Evolutionary conservation across 2,797 vertebrate species (phyloP), one percentile per base, ranked within the genome.

Genomic region (Girardinus metallicus): DNA sequence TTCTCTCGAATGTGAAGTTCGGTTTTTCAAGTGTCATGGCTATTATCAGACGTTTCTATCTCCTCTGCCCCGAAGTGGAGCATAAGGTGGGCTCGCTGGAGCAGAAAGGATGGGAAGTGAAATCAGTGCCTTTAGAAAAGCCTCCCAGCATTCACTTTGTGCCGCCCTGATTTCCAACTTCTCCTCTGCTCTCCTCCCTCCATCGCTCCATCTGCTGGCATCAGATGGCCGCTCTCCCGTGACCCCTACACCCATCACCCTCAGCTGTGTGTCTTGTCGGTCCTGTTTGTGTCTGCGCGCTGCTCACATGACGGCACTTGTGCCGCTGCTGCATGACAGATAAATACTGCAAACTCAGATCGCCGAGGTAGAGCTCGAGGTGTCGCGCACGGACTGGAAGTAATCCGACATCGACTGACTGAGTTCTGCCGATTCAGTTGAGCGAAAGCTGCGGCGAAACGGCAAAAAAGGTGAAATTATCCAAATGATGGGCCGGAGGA

Each of bases 141-240:
- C 88, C 83, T 80, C 91, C 83, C 88, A 95, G 90, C 95, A 93
- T 95, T 94, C 91, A 90, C 93, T 88, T 91, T 88, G 68, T 90
- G 91, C 92, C 80, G 72, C 89, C 88, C 90, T 89, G 89, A 95
- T 94, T 94, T 86, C 51, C 74, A 89, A 85, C 87, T 86, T 88
- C 83, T 83, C 76, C 85, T 89, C 84, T 88, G 75, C 81, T 85
- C 85, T 82, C 76, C 78, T 85, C 80, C 89, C 85, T 91, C 88
- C 77, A 86, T 89, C 92, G 80, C 88, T 93, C 96, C 95, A 96
- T 96, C 95, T 96, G 96, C 92, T 93, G 87, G 80, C 87, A 93
- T 96, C 95, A 96, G 94, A 96, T 96, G 95, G 86, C 89, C 86
- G 79, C 84, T 89, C 85, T 80, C 77, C 80, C 82, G 81, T 94